These are phyloP conservation scores for Gasterosteus aculeatus DNA, from an alignment of 2,113 vertebrate species.

Conservation along the genomic window DNA sequence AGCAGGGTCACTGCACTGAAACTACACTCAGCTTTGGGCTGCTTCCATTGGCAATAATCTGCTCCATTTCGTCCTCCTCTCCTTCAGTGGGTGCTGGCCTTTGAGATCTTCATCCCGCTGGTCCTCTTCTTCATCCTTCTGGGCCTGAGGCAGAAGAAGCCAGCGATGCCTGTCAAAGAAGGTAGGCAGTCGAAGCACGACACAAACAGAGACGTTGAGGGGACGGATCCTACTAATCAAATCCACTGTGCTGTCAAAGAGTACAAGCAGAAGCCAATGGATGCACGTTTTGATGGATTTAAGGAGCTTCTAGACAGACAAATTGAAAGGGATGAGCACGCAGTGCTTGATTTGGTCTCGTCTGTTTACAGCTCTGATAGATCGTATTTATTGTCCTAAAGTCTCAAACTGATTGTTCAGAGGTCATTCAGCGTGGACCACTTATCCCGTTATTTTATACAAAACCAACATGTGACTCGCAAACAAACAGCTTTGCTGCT, in stretches of 20 bases:
- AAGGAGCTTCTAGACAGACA: neutral
- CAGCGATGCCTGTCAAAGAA: conserved; percentile 95
- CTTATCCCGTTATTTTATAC: no score
- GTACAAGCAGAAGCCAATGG: neutral
- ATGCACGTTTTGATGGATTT: neutral
- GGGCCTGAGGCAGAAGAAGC: conserved; percentile 95
- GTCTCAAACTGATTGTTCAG: no score
- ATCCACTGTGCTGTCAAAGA: neutral
- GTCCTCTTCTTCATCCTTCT: conserved; percentile 97
- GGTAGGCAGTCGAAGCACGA: conserved; percentile 78
- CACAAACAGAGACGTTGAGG: neutral
- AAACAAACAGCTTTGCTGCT: conserved; percentile 23
- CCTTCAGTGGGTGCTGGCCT: conserved; percentile 93
- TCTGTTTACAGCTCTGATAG: no score
- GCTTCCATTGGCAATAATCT: neutral
- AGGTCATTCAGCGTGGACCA: neutral
- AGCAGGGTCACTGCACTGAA: neutral
- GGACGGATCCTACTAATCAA: no score
- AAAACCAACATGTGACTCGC: no score
- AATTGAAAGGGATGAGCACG: neutral
- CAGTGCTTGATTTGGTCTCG: no score
- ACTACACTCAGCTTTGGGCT: neutral
- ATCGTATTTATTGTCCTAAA: no score
- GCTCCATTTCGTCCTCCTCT: conserved; percentile 13
- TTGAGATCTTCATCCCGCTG: conserved; percentile 95